Base-by-base conservation (phyloP, 2,888 invertebrate species). In the Sepioteuthis lessoniana region DNA sequence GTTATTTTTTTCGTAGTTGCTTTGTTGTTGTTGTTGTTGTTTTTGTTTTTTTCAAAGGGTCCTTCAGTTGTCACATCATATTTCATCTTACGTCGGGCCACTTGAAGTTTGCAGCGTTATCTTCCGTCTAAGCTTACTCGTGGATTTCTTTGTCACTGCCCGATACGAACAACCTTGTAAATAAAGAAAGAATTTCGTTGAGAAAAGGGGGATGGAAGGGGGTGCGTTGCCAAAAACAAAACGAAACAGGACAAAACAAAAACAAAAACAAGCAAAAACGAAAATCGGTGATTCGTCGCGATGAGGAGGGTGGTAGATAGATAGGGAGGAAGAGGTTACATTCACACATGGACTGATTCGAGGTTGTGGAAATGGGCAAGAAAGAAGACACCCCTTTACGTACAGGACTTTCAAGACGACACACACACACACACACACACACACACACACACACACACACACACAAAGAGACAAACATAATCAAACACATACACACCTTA, bases 11-110 rank as follows among this genome's bases (percentile, higher is more conserved):
- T n/a, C n/a, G n/a, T n/a, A n/a, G n/a, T n/a, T n/a, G n/a, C n/a
- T n/a, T n/a, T n/a, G n/a, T n/a, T n/a, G n/a, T n/a, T n/a, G n/a
- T n/a, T n/a, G n/a, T n/a, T n/a, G n/a, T n/a, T n/a, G n/a, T n/a
- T n/a, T 76, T 76, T 76, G 7, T 76, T 76, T 76, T 76, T 31
- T 76, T n/a, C 76, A 76, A 76, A 76, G 76, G 31, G n/a, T 31
- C n/a, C 76, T 76, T 76, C 76, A 76, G 76, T 76, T 76, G 76
- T 76, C 76, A 76, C 76, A 31, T 76, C 76, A 76, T 76, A 76
- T 76, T 76, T 76, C 76, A 76, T 76, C n/a, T 31, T 8, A n/a
- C 0, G 31, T 76, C n/a, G 76, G 76, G 8, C 76, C n/a, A 76
- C n/a, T 76, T 76, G 76, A 76, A n/a, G 76, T n/a, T 13, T n/a